Conservation (phyloP, 2,113 vertebrate genomes). For the Coturnix japonica region DNA sequence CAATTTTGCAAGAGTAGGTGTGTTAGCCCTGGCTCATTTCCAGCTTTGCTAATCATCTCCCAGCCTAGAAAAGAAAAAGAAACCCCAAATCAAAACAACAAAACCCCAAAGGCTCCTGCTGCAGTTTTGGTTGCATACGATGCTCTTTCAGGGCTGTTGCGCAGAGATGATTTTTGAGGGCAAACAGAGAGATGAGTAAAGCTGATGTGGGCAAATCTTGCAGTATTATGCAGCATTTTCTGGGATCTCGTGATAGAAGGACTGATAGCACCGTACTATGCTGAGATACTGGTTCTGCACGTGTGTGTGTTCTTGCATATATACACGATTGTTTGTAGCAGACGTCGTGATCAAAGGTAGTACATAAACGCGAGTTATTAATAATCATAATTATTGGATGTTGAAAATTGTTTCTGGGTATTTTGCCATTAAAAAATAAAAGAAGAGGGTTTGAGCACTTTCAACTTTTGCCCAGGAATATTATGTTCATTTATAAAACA, state of each 20-base stretch:
- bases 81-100: neutral
- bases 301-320: neutral
- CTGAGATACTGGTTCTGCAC: neutral
- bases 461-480: slow-evolving; percentile 33
- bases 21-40: neutral
- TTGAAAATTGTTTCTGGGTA: slow-evolving; percentile 30
- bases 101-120: neutral
- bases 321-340: neutral
- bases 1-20: neutral
- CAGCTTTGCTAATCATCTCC: neutral
- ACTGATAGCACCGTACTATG: neutral
- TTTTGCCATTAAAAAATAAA: slow-evolving; percentile 36
- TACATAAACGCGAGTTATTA: slow-evolving; percentile 36
- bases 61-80: neutral
- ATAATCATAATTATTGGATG: slow-evolving; percentile 57
- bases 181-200: neutral
- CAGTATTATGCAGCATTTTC: fast-evolving
- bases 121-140: fast-evolving
- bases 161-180: neutral
- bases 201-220: neutral
- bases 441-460: slow-evolving; percentile 33
- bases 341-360: slow-evolving; percentile 35
- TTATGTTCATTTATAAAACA: slow-evolving; percentile 41
- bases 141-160: neutral
- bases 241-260: neutral